Percentiles rank a stretch among this genome's conserved stretches.
Evolutionary conservation across 2,113 vertebrate genomes (phyloP).

Genomic region (Odocoileus virginianus): DNA sequence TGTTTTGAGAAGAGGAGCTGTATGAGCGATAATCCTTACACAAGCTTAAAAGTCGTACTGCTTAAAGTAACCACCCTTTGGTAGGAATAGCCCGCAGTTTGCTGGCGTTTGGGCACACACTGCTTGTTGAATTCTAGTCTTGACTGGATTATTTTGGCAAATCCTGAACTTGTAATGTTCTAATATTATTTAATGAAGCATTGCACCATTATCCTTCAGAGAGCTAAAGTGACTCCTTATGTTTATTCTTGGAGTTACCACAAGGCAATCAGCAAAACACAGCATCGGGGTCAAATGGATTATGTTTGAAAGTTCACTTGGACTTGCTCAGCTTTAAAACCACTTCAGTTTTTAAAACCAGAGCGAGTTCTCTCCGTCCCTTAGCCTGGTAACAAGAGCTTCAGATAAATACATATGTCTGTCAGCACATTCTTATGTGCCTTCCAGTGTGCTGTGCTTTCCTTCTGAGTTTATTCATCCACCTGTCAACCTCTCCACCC

Average conservation of each 20-base stretch:
- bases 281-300: background rate
- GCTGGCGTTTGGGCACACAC: background rate
- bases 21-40: background rate
- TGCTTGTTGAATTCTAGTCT: background rate
- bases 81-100: background rate
- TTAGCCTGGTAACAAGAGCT: accelerated
- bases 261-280: background rate
- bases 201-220: background rate
- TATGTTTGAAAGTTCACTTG: background rate
- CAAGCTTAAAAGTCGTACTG: background rate
- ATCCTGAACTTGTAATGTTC: background rate
- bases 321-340: background rate
- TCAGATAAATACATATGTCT: accelerated
- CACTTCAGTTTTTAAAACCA: background rate
- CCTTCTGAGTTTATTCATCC: background rate
- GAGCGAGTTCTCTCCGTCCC: background rate
- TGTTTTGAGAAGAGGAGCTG: background rate
- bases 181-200: background rate
- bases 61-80: background rate
- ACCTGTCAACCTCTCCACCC: background rate
- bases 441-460: background rate
- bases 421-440: accelerated
- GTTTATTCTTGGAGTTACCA: background rate
- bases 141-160: background rate
- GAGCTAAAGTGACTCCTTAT: background rate